Conservation (phyloP, 2,113 vertebrate genomes). For the Oceanites oceanicus region DNA sequence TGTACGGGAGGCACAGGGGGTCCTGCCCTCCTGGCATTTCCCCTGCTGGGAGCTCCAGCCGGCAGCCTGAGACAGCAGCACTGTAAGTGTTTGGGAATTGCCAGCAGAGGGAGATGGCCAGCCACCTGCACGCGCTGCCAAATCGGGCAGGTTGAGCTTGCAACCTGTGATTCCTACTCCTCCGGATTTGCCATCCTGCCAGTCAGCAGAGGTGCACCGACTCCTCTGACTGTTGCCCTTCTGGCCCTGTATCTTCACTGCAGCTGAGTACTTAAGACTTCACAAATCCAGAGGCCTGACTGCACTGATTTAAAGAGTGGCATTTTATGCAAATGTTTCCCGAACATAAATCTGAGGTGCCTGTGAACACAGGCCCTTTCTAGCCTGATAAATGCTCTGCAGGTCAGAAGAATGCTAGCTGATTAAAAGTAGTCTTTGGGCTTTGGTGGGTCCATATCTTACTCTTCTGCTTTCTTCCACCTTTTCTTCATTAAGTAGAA, state of each 20-base stretch:
- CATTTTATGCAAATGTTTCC: neutral
- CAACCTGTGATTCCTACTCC: neutral
- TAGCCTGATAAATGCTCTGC: neutral
- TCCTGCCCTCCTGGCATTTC: neutral
- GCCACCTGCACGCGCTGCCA: neutral
- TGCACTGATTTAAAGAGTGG: neutral
- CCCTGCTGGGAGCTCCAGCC: neutral
- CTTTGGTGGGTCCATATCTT: neutral
- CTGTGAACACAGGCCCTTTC: neutral
- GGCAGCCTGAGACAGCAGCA: neutral
- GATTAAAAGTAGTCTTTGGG: neutral
- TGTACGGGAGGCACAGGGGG: accelerated
- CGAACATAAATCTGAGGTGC: neutral
- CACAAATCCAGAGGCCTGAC: neutral
- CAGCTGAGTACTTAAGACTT: neutral
- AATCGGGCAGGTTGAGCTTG: neutral
- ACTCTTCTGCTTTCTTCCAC: neutral
- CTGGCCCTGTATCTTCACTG: neutral
- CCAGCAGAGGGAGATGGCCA: constrained; percentile 43
- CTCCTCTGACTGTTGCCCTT: neutral
- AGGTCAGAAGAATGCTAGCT: neutral
- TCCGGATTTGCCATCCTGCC: neutral
- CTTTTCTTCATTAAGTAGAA: neutral
- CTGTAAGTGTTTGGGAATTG: neutral
- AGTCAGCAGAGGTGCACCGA: neutral